phyloP scores from a whole-genome alignment of 1,140 invertebrate species.

The fruit fly (Drosophila melanogaster) region DNA sequence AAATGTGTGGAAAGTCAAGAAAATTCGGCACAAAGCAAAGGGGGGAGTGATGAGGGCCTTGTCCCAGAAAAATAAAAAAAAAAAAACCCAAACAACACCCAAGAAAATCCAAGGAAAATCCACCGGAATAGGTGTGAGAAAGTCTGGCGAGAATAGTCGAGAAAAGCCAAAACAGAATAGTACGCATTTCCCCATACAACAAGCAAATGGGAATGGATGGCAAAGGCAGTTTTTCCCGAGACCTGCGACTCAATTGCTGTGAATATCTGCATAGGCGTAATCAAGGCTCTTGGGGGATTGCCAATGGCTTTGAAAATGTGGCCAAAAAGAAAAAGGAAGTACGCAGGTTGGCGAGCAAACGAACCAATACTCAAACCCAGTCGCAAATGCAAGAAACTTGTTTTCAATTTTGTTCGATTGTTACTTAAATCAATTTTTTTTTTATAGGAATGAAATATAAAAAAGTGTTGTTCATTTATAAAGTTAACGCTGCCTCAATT shows the following conservation, averaged over 20 bases:
- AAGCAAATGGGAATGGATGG: neutral
- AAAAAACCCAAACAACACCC: neutral
- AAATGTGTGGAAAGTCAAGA: conserved; percentile 15
- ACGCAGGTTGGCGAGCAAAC: neutral
- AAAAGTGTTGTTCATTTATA: neutral
- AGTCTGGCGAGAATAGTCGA: conserved; percentile 29
- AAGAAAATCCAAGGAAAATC: neutral
- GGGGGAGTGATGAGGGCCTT: conserved; percentile 34
- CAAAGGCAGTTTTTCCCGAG: conserved; percentile 10
- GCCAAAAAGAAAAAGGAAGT: neutral
- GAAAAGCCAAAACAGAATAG: conserved; percentile 16
- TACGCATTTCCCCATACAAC: conserved; percentile 30
- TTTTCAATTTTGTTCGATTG: too few relatives aligned
- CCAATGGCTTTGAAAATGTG: conserved; percentile 9
- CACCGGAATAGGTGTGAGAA: neutral
- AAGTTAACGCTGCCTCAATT: conserved; percentile 25
- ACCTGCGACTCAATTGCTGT: conserved; percentile 45
- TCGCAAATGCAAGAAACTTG: too few relatives aligned
- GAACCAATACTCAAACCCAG: neutral
- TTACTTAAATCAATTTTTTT: neutral
- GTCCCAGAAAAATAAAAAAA: conserved; percentile 9
- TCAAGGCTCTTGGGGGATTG: conserved; percentile 39
- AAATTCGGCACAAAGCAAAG: conserved; percentile 46
- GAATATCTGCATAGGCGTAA: conserved; percentile 50
- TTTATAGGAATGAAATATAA: neutral